phyloP scores from a whole-genome alignment of 2,888 invertebrate species.

The Drosophila mayaguana region DNA sequence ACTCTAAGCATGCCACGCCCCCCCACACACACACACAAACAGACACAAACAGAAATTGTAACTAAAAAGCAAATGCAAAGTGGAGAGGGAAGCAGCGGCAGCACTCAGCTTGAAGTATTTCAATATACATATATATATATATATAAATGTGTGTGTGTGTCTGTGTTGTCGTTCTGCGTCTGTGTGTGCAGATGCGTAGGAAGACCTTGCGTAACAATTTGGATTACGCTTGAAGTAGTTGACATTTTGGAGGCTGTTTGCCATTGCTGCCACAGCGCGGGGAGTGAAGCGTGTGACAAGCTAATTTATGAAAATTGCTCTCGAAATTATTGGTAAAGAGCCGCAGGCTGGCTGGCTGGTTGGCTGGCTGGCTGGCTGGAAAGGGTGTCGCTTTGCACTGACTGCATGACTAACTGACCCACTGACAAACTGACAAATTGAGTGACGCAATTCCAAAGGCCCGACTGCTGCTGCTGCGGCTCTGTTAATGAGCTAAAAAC shows the following conservation, averaged over 20 bases:
- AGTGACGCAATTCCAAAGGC: constrained; percentile 58
- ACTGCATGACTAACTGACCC: constrained; percentile 11
- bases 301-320: constrained; percentile 81
- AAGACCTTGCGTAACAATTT: constrained; percentile 75
- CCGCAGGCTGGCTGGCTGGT: constrained; percentile 7
- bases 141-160: constrained; percentile 15
- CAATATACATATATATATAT: constrained; percentile 9
- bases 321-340: constrained; percentile 75
- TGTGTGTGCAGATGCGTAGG: constrained; percentile 29
- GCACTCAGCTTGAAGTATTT: constrained; percentile 24
- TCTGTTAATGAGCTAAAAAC: constrained; percentile 71
- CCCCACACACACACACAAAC: constrained; percentile 23
- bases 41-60: constrained; percentile 29
- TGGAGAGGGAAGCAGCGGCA: not conserved
- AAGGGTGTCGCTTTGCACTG: constrained; percentile 25
- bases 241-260: constrained; percentile 51
- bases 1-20: constrained; percentile 29
- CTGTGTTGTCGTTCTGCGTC: constrained; percentile 13
- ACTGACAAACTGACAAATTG: constrained; percentile 14
- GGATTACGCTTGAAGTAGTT: constrained; percentile 77
- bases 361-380: not conserved
- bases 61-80: constrained; percentile 53
- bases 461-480: constrained; percentile 25
- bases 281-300: constrained; percentile 49
- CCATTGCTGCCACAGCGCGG: not conserved